A percentile compares a stretch with the other conserved stretches of the same genome.
phyloP scores from a whole-genome alignment of 2,113 vertebrate genomes.

The Bettongia penicillata region DNA sequence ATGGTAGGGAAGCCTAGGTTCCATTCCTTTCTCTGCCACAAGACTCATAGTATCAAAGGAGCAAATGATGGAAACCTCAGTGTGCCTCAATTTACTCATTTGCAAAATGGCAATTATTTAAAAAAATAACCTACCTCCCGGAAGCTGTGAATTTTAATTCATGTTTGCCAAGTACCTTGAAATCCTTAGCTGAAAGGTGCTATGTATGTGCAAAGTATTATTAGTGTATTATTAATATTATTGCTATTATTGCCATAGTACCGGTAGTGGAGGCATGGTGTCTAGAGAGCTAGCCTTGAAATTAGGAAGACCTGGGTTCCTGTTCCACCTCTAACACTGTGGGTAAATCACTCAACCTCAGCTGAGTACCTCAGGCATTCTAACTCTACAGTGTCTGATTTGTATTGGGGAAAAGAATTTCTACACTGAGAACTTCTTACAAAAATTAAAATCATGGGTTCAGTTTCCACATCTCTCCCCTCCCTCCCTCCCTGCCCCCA shows the following conservation, averaged over 20 bases:
- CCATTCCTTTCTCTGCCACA: background rate
- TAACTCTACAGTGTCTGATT: background rate
- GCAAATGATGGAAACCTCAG: background rate
- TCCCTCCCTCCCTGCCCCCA: rapidly evolving
- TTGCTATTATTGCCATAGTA: constrained; percentile 36
- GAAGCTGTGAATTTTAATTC: constrained; percentile 66
- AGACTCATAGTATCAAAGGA: background rate
- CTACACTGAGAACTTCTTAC: background rate
- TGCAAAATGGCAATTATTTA: constrained; percentile 54
- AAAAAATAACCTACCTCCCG: constrained; percentile 70
- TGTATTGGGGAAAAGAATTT: background rate
- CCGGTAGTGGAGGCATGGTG: background rate
- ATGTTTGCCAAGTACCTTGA: constrained; percentile 66
- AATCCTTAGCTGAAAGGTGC: constrained; percentile 72
- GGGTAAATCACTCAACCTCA: background rate
- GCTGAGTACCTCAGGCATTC: background rate
- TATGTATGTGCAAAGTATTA: constrained; percentile 49
- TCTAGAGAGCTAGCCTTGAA: background rate
- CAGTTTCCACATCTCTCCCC: background rate
- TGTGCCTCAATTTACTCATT: constrained; percentile 54
- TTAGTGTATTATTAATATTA: constrained; percentile 62
- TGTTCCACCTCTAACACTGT: background rate
- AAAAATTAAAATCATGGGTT: background rate
- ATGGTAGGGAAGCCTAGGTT: background rate
- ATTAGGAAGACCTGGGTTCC: background rate